These are phyloP conservation scores for Conger conger DNA, from an alignment of 2,113 vertebrate species.

Conservation along the genomic window DNA sequence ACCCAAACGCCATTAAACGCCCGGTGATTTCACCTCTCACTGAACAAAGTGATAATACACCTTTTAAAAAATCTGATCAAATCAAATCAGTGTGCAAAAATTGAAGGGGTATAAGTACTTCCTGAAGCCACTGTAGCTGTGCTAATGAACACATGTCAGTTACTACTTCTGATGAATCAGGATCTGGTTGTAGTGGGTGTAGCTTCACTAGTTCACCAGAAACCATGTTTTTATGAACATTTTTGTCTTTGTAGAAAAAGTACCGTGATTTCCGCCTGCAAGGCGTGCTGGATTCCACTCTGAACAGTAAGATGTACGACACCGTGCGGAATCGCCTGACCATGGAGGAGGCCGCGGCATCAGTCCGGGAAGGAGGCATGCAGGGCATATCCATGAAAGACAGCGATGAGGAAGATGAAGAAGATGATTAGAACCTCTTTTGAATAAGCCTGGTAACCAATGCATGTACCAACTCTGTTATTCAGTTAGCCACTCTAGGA, in stretches of 20 bases:
- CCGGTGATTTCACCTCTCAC: too few relatives aligned
- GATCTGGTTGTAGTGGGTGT: too few relatives aligned
- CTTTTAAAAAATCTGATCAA: too few relatives aligned
- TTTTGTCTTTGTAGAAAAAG: conserved; percentile 79
- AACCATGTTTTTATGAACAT: background rate
- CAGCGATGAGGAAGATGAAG: conserved; percentile 97
- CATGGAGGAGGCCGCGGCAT: conserved; percentile 91
- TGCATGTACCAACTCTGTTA: conserved; percentile 98
- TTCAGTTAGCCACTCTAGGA: conserved; percentile 96
- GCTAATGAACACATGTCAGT: too few relatives aligned
- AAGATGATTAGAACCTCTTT: conserved; percentile 68
- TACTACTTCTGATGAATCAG: too few relatives aligned
- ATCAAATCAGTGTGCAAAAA: too few relatives aligned
- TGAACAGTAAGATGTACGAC: conserved; percentile 98
- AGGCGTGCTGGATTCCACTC: conserved; percentile 95
- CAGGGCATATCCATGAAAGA: conserved; percentile 99
- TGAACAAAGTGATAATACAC: too few relatives aligned
- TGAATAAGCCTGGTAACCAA: conserved; percentile 84
- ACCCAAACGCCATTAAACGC: too few relatives aligned
- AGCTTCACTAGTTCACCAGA: too few relatives aligned
- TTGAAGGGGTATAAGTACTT: too few relatives aligned
- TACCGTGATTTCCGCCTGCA: conserved; percentile 98
- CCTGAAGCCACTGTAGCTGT: too few relatives aligned
- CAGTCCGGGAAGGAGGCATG: conserved; percentile 92
- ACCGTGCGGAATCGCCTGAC: conserved; percentile 95